Evolutionary conservation across 1,140 invertebrate genomes (phyloP), one percentile per base, ranked within the genome.

Genomic region (Caenorhabditis tropicalis): DNA sequence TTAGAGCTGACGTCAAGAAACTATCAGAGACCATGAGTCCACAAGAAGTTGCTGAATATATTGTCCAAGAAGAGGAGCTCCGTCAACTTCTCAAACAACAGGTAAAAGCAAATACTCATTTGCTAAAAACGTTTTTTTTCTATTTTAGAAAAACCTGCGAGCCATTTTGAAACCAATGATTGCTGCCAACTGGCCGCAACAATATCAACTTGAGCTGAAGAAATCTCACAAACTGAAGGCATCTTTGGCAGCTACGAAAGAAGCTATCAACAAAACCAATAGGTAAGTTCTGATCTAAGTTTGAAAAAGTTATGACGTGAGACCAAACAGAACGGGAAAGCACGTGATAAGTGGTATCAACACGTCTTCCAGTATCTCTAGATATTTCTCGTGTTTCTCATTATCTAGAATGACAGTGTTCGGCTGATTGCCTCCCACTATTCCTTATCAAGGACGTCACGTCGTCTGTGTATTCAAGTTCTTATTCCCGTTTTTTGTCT

Each of bases 121-220:
- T n/a, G n/a, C n/a, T n/a, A n/a, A n/a, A n/a, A n/a, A n/a, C n/a
- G n/a, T n/a, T n/a, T n/a, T n/a, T n/a, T n/a, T n/a, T n/a, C n/a
- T n/a, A 1, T n/a, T 80, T 58, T n/a, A 82, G 83, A 65, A 79
- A 39, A 84, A 84, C 49, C 48, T 84, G 1, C 48, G 70, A 12
- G 29, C 65, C 5, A 84, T 84, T 29, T 31, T 84, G 15, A 65
- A 84, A 49, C 83, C 83, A 16, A 49, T 84, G 83, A 58, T 39
- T 33, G 49, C 39, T 31, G 48, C 33, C 7, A 84, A 84, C 48
- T 84, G 83, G 83, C 43, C 43, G 2, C 83, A 84, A 51, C 70
- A 84, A 43, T 84, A 84, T 24, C 83, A 84, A 49, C n/a, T 43
- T 24, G 83, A 84, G 74, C n/a, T 84, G 31, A 84, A 84, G 70